These are phyloP conservation scores for Paraplagusia blochii DNA, from an alignment of 2,113 vertebrate genomes.

Conservation along the genomic window DNA sequence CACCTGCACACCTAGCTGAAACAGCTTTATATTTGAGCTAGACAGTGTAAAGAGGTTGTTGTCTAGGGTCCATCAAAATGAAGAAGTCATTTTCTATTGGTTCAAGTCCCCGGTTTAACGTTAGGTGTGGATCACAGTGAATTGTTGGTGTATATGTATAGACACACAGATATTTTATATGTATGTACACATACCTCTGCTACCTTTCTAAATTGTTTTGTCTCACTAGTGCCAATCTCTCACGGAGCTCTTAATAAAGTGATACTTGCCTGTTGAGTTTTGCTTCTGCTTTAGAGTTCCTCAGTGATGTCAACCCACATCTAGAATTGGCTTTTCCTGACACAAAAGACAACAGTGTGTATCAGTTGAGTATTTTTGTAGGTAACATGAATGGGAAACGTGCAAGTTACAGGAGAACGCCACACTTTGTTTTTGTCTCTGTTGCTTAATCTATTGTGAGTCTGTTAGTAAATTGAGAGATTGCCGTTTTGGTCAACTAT, in stretches of 20 bases:
- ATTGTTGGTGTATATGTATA: slow-evolving; percentile 2
- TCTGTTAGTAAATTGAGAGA: too few relatives aligned
- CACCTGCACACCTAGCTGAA: too few relatives aligned
- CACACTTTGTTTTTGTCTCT: too few relatives aligned
- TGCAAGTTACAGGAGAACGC: too few relatives aligned
- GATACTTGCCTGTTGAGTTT: slow-evolving; percentile 38
- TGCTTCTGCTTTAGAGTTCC: slow-evolving; percentile 71
- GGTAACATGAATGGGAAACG: too few relatives aligned
- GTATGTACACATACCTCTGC: neutral
- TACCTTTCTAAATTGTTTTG: too few relatives aligned
- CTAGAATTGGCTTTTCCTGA: slow-evolving; percentile 14
- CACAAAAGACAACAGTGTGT: slow-evolving; percentile 27
- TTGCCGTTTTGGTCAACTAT: too few relatives aligned
- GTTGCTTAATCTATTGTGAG: too few relatives aligned
- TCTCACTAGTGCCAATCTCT: slow-evolving; percentile 4
- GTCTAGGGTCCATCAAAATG: too few relatives aligned
- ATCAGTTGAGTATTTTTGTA: neutral
- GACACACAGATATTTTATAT: neutral
- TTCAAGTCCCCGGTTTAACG: too few relatives aligned
- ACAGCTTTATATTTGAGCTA: neutral
- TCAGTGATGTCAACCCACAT: slow-evolving; percentile 42
- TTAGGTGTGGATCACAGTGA: too few relatives aligned
- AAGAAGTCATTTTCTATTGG: too few relatives aligned
- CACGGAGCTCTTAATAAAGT: neutral
- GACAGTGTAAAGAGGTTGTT: slow-evolving; percentile 70